Conservation (phyloP, 2,113 vertebrate species). For the Notarius quadriscutis region DNA sequence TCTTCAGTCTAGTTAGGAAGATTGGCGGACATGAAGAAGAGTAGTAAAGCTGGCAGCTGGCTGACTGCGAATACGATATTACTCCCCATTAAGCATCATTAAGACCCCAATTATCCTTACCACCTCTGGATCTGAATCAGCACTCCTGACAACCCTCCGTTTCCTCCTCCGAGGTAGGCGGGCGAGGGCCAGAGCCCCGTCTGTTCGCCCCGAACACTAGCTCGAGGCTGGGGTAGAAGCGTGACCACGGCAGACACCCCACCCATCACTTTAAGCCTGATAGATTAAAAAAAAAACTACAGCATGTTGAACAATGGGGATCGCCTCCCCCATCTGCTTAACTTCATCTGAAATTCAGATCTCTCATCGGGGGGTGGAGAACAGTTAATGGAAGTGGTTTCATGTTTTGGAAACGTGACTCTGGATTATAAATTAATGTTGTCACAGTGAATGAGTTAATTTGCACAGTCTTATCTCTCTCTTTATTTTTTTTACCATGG, state of each 20-base stretch:
- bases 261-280: constrained; percentile 58
- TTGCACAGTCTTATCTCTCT: constrained; percentile 45
- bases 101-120: constrained; percentile 70
- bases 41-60: constrained; percentile 66
- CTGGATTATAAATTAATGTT: constrained; percentile 72
- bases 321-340: constrained; percentile 75
- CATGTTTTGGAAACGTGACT: constrained; percentile 69
- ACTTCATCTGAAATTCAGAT: constrained; percentile 74
- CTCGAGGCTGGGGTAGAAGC: constrained; percentile 42
- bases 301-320: constrained; percentile 71
- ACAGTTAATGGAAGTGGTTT: constrained; percentile 61
- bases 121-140: constrained; percentile 46
- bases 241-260: constrained; percentile 18
- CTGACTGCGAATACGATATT: constrained; percentile 52
- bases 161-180: constrained; percentile 20
- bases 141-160: constrained; percentile 41
- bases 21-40: constrained; percentile 50
- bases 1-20: constrained; percentile 40
- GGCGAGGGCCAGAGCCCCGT: constrained; percentile 40
- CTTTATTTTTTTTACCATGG: background rate
- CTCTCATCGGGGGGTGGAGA: constrained; percentile 60
- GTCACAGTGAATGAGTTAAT: constrained; percentile 70
- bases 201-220: constrained; percentile 53
- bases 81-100: constrained; percentile 64
- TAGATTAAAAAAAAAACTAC: constrained; percentile 62